Conservation (phyloP, 2,888 invertebrate genomes). For the Chrysina gloriosa region DNA sequence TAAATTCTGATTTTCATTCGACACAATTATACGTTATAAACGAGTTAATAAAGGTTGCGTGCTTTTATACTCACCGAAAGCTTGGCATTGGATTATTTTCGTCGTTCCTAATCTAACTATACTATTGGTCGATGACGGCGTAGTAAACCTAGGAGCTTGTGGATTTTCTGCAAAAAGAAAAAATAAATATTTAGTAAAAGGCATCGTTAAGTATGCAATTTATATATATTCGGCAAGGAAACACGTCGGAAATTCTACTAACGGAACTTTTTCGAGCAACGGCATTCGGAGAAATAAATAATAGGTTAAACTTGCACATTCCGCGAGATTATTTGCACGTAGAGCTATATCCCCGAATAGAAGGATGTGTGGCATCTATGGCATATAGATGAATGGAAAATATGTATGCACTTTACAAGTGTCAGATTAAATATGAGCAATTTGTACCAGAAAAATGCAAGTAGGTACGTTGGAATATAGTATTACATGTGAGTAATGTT, state of each 20-base stretch:
- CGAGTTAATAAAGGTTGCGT: background rate
- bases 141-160: constrained; percentile 89
- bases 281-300: constrained; percentile 3
- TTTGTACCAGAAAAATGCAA: too few relatives aligned
- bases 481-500: too few relatives aligned
- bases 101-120: constrained; percentile 88
- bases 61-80: constrained; percentile 76
- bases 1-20: background rate
- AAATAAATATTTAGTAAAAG: background rate
- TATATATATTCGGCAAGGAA: background rate
- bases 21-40: background rate
- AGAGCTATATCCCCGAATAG: background rate
- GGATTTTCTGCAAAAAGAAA: constrained; percentile 69
- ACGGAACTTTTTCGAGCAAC: background rate
- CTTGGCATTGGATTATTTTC: constrained; percentile 93
- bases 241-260: background rate
- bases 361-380: background rate
- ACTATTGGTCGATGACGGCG: constrained; percentile 86
- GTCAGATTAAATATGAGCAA: background rate
- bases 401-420: background rate
- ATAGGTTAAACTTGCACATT: background rate
- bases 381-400: background rate
- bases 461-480: too few relatives aligned
- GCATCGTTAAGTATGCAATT: background rate
- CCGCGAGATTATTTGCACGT: background rate